phyloP scores from a whole-genome alignment of 30 jellyfish, hydroid and myxozoan species.

The Aurelia coerulea region DNA sequence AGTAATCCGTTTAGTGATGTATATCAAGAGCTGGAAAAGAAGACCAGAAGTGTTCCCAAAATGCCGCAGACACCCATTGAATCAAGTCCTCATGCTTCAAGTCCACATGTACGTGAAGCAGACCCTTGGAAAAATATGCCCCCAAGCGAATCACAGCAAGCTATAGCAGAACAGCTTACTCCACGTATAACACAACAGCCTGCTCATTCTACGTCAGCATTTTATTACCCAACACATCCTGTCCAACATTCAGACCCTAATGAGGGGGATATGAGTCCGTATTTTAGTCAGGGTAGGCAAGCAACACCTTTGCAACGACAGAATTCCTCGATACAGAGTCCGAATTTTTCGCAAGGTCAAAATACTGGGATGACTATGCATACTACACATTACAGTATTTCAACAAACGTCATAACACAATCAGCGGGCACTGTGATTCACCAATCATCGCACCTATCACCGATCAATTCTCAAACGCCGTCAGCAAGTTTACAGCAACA shows the following conservation, averaged over 20 bases:
- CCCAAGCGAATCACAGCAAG: neutral
- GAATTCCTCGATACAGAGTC: slow-evolving; percentile 19
- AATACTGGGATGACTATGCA: neutral
- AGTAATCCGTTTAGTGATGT: slow-evolving; percentile 67
- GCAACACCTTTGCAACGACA: slow-evolving; percentile 14
- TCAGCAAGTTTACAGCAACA: slow-evolving; percentile 25
- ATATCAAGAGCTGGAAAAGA: slow-evolving; percentile 63
- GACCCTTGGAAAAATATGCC: slow-evolving; percentile 51
- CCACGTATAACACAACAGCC: slow-evolving; percentile 39
- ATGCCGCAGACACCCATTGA: slow-evolving; percentile 36
- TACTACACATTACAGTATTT: neutral
- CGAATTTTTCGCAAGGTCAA: slow-evolving; percentile 27
- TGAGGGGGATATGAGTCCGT: slow-evolving; percentile 2
- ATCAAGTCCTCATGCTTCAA: slow-evolving; percentile 5
- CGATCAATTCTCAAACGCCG: slow-evolving; percentile 7
- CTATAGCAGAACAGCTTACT: slow-evolving; percentile 35
- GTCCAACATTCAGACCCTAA: slow-evolving; percentile 2
- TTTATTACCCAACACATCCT: slow-evolving; percentile 42
- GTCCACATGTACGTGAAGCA: slow-evolving; percentile 2
- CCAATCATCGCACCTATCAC: neutral
- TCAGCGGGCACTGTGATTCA: slow-evolving; percentile 15
- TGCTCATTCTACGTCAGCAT: slow-evolving; percentile 37
- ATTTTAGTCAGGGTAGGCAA: slow-evolving; percentile 4
- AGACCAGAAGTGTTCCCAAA: slow-evolving; percentile 17
- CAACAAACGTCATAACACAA: slow-evolving; percentile 26